Base-by-base conservation (phyloP, 2,113 vertebrate genomes). In the Cariama cristata region DNA sequence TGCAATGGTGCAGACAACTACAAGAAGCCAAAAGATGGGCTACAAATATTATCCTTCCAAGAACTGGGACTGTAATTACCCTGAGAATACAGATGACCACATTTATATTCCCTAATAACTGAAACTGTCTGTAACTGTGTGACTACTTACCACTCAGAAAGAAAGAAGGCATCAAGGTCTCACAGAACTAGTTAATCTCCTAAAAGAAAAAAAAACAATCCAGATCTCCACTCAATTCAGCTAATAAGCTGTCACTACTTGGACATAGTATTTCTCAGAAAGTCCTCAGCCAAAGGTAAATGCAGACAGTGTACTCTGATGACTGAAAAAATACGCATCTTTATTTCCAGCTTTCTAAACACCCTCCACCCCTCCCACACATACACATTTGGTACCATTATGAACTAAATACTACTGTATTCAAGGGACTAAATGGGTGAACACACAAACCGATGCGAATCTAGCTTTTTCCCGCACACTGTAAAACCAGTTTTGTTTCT, bases 321-420 rank as follows among this genome's bases (percentile, higher is more conserved):
- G 8, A 60, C 49, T 75, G 38, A 53, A 66, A 79, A 7, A 59
- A 13, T 18, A 0, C 0, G 0, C 6, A 21, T 68, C 68, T 74
- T 79, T 73, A 91, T 72, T 91, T 62, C 81, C 56, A 85, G 66
- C 33, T 72, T 93, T 32, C 53, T 73, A 73, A 95, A 89, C 23
- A 73, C 9, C 18, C 30, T 89, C 62, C 14, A 60, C 8, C 9
- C 21, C 62, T 67, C 64, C 58, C 42, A 72, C 55, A 76, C 15
- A 64, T 33, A 79, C 8, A 45, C n/a, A 50, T 81, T 74, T 79
- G 44, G 55, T 59, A 68, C 40, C 13, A 68, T 67, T 93, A 71
- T 50, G 49, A 92, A 93, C 27, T 58, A 85, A 90, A 79, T 73
- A 75, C 17, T 72, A 33, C 69, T 45, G 12, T 60, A 72, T 21